phyloP scores from a whole-genome alignment of 35 echinoderm and acorn worm genomes.

The Ophiothrix spiculata region DNA sequence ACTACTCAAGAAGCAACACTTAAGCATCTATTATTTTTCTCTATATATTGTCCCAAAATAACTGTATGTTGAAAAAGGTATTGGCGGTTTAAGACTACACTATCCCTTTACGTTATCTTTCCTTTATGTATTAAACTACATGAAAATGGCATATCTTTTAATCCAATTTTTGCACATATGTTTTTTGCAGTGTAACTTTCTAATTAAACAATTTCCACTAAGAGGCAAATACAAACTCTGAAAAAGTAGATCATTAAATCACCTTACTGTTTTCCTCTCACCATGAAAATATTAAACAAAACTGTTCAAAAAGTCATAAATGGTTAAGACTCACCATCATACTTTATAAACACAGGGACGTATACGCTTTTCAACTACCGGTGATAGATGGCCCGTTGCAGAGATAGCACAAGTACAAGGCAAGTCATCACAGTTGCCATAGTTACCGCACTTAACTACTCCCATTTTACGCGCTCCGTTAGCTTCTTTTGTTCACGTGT shows the following conservation, averaged over 20 bases:
- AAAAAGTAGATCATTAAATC: no score
- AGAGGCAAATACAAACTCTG: no score
- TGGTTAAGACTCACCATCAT: not conserved
- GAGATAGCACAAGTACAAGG: slow-evolving; percentile 49
- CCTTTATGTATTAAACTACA: no score
- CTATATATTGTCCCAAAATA: not conserved
- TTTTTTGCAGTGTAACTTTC: not conserved
- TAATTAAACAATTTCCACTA: not conserved
- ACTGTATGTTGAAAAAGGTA: no score
- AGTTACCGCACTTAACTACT: no score
- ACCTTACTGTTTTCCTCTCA: not conserved
- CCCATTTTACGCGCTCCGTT: no score
- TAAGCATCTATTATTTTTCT: not conserved
- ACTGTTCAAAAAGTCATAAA: no score
- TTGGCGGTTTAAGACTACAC: not conserved
- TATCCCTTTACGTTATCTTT: not conserved
- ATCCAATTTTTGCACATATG: not conserved
- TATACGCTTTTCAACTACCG: slow-evolving; percentile 28
- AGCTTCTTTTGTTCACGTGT: no score
- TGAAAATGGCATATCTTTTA: not conserved
- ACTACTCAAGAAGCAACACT: not conserved
- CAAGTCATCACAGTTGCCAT: not conserved
- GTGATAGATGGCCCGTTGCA: slow-evolving; percentile 35
- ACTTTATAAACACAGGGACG: slow-evolving; percentile 21
- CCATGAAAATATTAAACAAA: not conserved